Percentiles rank a stretch among this genome's conserved stretches.
phyloP scores from a whole-genome alignment of 2,113 vertebrate species.

The Ceuthmochares aereus region DNA sequence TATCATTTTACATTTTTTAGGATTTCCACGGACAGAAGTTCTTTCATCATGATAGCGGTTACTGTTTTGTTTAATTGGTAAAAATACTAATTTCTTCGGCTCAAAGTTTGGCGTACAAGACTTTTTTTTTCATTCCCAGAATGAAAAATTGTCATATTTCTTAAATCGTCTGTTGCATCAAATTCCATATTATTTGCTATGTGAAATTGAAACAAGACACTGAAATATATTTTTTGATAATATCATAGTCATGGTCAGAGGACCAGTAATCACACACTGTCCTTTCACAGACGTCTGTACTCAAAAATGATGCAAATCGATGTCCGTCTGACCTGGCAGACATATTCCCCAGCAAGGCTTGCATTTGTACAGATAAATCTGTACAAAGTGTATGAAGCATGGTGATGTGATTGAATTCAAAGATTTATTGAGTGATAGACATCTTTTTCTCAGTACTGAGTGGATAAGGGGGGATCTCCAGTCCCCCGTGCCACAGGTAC shows the following conservation, averaged over 20 bases:
- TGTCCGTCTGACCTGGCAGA: neutral
- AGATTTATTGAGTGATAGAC: neutral
- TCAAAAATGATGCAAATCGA: neutral
- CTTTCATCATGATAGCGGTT: neutral
- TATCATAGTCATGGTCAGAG: neutral
- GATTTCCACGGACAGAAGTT: neutral
- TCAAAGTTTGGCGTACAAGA: neutral
- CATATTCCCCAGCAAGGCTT: neutral
- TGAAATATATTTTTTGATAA: neutral
- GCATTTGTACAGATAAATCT: neutral
- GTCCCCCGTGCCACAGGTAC: fast-evolving
- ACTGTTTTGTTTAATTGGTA: neutral
- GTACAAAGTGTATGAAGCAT: neutral
- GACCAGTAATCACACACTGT: neutral
- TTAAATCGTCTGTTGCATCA: neutral
- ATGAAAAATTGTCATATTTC: neutral
- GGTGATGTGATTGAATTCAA: neutral
- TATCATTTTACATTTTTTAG: neutral
- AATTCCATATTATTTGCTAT: neutral
- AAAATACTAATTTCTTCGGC: neutral
- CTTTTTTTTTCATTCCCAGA: neutral
- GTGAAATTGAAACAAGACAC: neutral
- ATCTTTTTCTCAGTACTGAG: neutral
- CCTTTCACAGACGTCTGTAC: neutral
- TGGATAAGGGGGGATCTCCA: neutral